Conservation (phyloP, 2,797 vertebrate genomes). For the Orestias chungarensis region DNA sequence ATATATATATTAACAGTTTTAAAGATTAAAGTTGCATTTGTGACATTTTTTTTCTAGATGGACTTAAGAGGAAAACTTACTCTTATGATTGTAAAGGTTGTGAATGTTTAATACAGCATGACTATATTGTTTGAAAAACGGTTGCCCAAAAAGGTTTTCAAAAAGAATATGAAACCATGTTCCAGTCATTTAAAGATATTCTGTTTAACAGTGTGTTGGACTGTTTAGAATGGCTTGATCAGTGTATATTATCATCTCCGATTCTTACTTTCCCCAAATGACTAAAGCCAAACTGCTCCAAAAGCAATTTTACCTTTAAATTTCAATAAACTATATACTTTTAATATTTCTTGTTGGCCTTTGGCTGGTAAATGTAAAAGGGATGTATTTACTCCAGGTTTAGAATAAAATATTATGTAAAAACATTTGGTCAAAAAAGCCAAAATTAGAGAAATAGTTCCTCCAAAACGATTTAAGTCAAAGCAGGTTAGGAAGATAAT, state of each 20-base stretch:
- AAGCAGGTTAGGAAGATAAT: no score
- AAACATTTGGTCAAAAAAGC: no score
- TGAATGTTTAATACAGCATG: background rate
- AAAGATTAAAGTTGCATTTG: background rate
- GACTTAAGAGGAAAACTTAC: background rate
- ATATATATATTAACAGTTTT: no score
- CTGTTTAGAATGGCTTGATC: background rate
- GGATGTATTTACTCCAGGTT: no score
- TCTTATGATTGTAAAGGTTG: background rate
- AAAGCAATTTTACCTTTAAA: background rate
- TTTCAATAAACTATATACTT: background rate
- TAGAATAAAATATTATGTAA: no score
- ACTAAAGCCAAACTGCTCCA: background rate
- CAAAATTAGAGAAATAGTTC: no score
- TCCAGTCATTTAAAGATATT: background rate
- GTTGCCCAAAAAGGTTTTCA: background rate
- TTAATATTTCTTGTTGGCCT: background rate
- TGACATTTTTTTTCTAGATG: no score
- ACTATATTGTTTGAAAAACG: background rate
- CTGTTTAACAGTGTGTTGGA: background rate
- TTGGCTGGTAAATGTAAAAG: background rate
- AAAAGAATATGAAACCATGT: background rate
- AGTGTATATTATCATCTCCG: background rate
- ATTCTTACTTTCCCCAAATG: background rate
- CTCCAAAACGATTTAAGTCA: no score